Evolutionary conservation across 2,888 invertebrate genomes (phyloP).

Genomic region (Stegophylla sp.): DNA sequence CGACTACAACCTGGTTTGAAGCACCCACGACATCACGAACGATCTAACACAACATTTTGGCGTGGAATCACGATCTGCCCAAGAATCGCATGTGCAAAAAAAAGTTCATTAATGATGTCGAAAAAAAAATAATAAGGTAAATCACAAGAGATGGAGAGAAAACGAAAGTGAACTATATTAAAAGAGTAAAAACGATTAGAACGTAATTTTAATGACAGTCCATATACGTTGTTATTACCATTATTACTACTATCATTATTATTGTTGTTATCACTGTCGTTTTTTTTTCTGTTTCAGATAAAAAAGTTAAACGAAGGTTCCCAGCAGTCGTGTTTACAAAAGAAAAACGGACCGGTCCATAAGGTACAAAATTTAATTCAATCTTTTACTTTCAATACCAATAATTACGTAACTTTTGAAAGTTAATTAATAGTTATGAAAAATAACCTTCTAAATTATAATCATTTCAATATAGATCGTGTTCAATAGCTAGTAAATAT

Average conservation of each 20-base stretch:
- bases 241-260: background rate
- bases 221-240: conserved; percentile 4
- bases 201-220: background rate
- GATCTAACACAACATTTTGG: conserved; percentile 31
- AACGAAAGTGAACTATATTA: conserved; percentile 47
- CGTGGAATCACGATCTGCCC: conserved; percentile 51
- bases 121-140: conserved; percentile 34
- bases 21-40: conserved; percentile 53
- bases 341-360: conserved; percentile 26
- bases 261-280: background rate
- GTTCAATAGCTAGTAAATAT: too few species aligned
- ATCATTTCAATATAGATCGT: too few species aligned
- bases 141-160: conserved; percentile 21
- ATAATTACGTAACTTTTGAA: conserved; percentile 23
- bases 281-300: conserved; percentile 46
- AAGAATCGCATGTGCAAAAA: conserved; percentile 42
- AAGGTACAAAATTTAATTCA: conserved; percentile 22
- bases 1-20: conserved; percentile 31
- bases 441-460: background rate
- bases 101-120: conserved; percentile 22
- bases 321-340: conserved; percentile 38
- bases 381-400: conserved; percentile 12
- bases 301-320: conserved; percentile 56
- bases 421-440: conserved; percentile 2
- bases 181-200: conserved; percentile 35